Base-by-base conservation (phyloP, 2,113 vertebrate species). In the Petrocephalus zakoni region DNA sequence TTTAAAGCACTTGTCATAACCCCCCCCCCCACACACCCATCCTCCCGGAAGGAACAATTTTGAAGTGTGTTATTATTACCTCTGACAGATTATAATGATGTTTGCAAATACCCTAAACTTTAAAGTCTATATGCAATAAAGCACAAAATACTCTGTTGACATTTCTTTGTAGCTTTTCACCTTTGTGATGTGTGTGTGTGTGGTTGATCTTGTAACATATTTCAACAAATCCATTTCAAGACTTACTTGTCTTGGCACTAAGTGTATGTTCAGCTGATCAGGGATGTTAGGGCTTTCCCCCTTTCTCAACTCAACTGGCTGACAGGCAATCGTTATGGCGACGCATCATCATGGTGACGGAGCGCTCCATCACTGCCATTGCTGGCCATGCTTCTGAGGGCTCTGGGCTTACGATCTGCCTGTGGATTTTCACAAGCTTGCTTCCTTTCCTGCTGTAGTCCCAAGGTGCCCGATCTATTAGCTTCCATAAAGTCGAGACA, bases 1-100 rank as follows among this genome's bases (percentile, higher is more conserved):
- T 93, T 94, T 92, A 92, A 93, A 94, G 91, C 93, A 91, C 92
- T 89, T 89, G 92, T 88, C 94, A 93, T 92, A 88, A 92, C 92
- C 93, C 92, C 92, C 90, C 85, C 89, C 2, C n/a, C 51, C 61
- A 91, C 92, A 75, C 68, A 75, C 72, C 88, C 89, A 90, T 87
- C 90, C 88, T 92, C 93, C 84, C 89, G 72, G 85, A 78, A 55
- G 13, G 86, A 78, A 53, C 29, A 25, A 64, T 90, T 85, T 85
- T 88, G 87, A 90, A 85, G 64, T 88, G 78, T 88, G 87, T 88
- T 68, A 88, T 52, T 25, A 75, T 90, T 90, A 87, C 87, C 86
- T 87, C 87, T 87, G 86, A 88, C 34, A 52, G 78, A 88, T 88
- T 46, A 61, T 87, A 89, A 87, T 88, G 87, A 83, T 88, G 55